These are phyloP conservation scores for Catalaphyllia jardinei DNA, from an alignment of 64 coral and sea anemone genomes.

Conservation along the genomic window DNA sequence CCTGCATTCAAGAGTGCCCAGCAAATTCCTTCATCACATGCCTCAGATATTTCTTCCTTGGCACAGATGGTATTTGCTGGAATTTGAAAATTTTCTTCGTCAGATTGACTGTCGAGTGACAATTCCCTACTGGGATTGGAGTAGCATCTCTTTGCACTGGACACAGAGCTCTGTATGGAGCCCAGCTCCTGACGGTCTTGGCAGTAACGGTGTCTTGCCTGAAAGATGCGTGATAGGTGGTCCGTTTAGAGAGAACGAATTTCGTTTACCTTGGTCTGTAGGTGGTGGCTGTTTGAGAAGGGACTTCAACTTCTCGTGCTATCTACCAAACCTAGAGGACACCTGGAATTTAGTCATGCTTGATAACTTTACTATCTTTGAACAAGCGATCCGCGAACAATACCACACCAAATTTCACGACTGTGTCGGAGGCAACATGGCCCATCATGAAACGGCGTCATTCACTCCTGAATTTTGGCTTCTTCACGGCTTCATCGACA, in stretches of 20 bases:
- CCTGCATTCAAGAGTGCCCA: slow-evolving; percentile 31
- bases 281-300: slow-evolving; percentile 78
- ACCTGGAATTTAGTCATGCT: not conserved
- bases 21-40: slow-evolving; percentile 68
- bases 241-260: slow-evolving; percentile 38
- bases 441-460: slow-evolving; percentile 12
- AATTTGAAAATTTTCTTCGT: slow-evolving; percentile 71
- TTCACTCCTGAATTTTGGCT: slow-evolving; percentile 67
- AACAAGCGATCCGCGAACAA: slow-evolving; percentile 58
- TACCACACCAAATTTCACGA: slow-evolving; percentile 68
- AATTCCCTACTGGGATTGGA: slow-evolving; percentile 77
- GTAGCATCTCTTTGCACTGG: slow-evolving; percentile 10
- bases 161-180: slow-evolving; percentile 60
- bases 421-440: slow-evolving; percentile 61
- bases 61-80: slow-evolving; percentile 76
- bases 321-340: slow-evolving; percentile 20
- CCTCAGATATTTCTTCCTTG: slow-evolving; percentile 78
- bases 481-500: slow-evolving; percentile 75
- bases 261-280: slow-evolving; percentile 25
- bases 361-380: slow-evolving; percentile 42
- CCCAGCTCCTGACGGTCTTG: slow-evolving; percentile 68
- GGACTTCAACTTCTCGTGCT: slow-evolving; percentile 51
- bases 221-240: slow-evolving; percentile 55
- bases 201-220: slow-evolving; percentile 51
- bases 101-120: slow-evolving; percentile 76